These are phyloP conservation scores for Heliconius congener DNA, from an alignment of 1,140 invertebrate genomes.

Conservation along the genomic window DNA sequence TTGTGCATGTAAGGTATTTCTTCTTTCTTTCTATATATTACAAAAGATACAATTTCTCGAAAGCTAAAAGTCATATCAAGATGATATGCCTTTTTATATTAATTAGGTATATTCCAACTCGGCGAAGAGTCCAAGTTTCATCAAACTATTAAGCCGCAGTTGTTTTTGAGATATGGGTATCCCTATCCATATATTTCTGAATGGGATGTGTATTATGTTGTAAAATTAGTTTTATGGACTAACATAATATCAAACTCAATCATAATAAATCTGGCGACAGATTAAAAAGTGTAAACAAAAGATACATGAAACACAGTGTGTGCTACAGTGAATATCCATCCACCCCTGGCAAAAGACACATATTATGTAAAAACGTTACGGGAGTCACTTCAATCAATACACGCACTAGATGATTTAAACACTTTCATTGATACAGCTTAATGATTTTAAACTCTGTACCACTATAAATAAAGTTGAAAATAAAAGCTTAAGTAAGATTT, in stretches of 20 bases:
- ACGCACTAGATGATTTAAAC: conserved; percentile 77
- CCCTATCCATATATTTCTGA: no score
- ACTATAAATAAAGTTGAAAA: conserved; percentile 36
- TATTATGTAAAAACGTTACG: conserved; percentile 80
- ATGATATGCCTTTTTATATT: no score
- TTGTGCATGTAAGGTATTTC: neutral
- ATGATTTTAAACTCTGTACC: conserved; percentile 47
- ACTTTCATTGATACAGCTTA: conserved; percentile 54
- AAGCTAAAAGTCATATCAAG: no score
- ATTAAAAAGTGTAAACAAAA: conserved; percentile 30
- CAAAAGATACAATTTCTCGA: no score
- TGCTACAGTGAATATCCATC: conserved; percentile 37
- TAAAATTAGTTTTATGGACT: no score
- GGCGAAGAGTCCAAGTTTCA: no score
- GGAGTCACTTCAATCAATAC: conserved; percentile 79
- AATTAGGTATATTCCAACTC: no score
- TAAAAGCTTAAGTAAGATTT: conserved; percentile 37
- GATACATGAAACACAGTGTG: conserved; percentile 46
- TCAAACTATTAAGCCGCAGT: no score
- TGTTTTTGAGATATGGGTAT: no score
- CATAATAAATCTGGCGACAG: neutral
- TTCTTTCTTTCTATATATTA: neutral
- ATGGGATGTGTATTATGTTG: no score
- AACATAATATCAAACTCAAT: neutral
- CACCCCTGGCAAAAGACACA: conserved; percentile 69